Percentiles rank a stretch among this genome's conserved stretches.
Evolutionary conservation across 2,113 vertebrate species (phyloP).

Genomic region (Austrofundulus limnaeus): DNA sequence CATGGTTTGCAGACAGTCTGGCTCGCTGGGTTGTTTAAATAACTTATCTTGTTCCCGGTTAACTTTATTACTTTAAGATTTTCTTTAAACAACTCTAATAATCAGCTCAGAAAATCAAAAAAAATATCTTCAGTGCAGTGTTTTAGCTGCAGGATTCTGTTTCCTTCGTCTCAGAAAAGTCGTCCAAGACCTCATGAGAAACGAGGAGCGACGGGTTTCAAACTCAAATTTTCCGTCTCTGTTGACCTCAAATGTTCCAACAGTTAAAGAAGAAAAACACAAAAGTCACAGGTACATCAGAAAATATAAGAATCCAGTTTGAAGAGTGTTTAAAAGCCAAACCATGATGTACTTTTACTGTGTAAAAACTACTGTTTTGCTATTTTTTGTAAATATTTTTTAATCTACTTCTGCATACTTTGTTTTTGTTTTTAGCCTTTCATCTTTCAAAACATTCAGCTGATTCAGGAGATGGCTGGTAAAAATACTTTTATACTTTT

Average conservation of each 20-base stretch:
- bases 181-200: slow-evolving; percentile 18
- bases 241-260: slow-evolving; percentile 25
- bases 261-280: slow-evolving; percentile 3
- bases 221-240: slow-evolving; percentile 35
- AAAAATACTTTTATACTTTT: too few species aligned
- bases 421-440: too few species aligned
- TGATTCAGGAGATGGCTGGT: too few species aligned
- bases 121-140: slow-evolving; percentile 4
- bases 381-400: too few species aligned
- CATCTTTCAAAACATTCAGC: too few species aligned
- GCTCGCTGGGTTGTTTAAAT: slow-evolving; percentile 15
- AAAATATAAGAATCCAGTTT: background rate
- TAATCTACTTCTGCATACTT: too few species aligned
- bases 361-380: too few species aligned
- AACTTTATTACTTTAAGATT: background rate
- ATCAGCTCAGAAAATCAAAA: background rate
- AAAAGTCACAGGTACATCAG: slow-evolving; percentile 8
- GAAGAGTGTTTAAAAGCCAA: background rate
- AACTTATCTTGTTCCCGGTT: background rate
- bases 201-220: slow-evolving; percentile 21
- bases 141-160: slow-evolving; percentile 18
- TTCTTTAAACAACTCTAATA: background rate
- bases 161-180: slow-evolving; percentile 16
- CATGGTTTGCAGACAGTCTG: slow-evolving; percentile 32
- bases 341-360: slow-evolving; percentile 13